phyloP scores from a whole-genome alignment of 2,113 vertebrate genomes.

The Alosa alosa region DNA sequence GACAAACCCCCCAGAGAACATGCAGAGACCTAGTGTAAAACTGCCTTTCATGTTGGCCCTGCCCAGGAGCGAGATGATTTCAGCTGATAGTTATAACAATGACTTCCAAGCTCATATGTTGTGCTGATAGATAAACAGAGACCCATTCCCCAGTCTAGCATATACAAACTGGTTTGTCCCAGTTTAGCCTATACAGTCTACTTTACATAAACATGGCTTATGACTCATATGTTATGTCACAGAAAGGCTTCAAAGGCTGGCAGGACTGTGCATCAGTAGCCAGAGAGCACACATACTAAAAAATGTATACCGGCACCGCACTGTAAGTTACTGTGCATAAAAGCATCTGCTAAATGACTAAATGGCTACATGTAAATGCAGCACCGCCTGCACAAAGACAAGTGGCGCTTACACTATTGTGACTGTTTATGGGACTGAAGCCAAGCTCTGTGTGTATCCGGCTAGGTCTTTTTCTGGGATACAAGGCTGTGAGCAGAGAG shows the following conservation, averaged over 20 bases:
- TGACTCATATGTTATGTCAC: background rate
- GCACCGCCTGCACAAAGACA: background rate
- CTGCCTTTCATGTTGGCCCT: background rate
- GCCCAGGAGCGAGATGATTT: background rate
- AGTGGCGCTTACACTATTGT: background rate
- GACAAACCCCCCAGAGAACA: background rate
- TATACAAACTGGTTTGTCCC: background rate
- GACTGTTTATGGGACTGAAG: background rate
- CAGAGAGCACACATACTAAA: background rate
- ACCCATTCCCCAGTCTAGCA: background rate
- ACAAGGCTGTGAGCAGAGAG: slow-evolving; percentile 78
- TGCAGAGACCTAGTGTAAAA: background rate
- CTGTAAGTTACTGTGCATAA: background rate
- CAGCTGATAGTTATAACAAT: background rate
- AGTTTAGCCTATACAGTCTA: background rate
- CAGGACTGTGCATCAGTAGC: background rate
- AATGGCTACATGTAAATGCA: background rate
- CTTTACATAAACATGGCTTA: background rate
- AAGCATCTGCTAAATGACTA: background rate
- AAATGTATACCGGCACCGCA: background rate
- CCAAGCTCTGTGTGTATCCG: background rate
- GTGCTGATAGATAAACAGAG: background rate
- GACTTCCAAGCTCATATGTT: background rate
- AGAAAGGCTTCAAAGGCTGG: background rate
- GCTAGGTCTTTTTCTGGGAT: slow-evolving; percentile 79